Percentiles rank a stretch among this genome's conserved stretches.
phyloP scores from a whole-genome alignment of 2,888 invertebrate species.

The Athalia circularis region DNA sequence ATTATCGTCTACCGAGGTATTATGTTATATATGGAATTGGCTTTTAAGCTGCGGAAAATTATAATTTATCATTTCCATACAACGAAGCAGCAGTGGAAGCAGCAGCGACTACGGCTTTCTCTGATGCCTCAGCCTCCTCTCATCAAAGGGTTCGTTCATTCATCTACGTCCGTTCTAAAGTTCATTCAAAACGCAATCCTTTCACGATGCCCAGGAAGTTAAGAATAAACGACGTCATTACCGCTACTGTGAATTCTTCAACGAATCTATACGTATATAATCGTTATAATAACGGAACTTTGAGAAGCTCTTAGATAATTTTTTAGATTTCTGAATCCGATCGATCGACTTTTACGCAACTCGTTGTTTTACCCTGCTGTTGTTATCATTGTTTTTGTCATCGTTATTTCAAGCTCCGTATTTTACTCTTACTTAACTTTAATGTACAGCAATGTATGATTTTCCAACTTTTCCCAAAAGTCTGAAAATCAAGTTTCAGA shows the following conservation, averaged over 20 bases:
- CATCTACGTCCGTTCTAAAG: slow-evolving; percentile 34
- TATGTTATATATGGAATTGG: slow-evolving; percentile 19
- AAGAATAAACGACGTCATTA: slow-evolving; percentile 40
- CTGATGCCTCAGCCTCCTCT: slow-evolving; percentile 3
- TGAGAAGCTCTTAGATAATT: too few species aligned
- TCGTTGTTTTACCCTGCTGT: too few species aligned
- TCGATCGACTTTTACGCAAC: too few species aligned
- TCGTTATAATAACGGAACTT: not conserved
- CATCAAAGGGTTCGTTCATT: slow-evolving; percentile 14
- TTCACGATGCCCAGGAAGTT: slow-evolving; percentile 26
- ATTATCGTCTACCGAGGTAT: not conserved
- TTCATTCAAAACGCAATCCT: slow-evolving; percentile 26
- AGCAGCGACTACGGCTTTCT: not conserved
- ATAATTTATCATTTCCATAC: slow-evolving; percentile 30
- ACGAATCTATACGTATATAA: slow-evolving; percentile 10
- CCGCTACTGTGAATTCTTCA: slow-evolving; percentile 34
- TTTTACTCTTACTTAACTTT: too few species aligned
- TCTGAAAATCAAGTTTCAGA: not conserved
- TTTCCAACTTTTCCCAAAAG: too few species aligned
- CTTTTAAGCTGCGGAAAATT: slow-evolving; percentile 19
- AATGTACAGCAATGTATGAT: too few species aligned
- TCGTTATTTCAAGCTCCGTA: too few species aligned
- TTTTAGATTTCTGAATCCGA: too few species aligned
- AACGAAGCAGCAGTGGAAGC: slow-evolving; percentile 6
- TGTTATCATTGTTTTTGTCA: too few species aligned